Conservation (phyloP, 2,797 vertebrate genomes). For the Acanthornis magna region DNA sequence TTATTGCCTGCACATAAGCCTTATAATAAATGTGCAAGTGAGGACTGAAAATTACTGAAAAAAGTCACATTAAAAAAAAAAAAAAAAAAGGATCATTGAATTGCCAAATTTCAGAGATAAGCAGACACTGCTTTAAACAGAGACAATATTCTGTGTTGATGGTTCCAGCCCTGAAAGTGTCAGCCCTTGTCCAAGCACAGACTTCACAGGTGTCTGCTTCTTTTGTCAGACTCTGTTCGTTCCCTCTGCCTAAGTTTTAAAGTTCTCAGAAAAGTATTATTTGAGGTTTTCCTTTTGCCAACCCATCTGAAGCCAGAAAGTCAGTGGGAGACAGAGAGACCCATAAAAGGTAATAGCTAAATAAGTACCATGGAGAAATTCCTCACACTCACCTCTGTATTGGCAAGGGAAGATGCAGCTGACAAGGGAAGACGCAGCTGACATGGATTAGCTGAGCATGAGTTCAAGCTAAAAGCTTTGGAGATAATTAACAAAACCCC, state of each 20-base stretch:
- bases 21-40: background rate
- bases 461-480: constrained; percentile 8
- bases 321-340: constrained; percentile 21
- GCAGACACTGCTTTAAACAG: background rate
- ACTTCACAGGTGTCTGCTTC: constrained; percentile 1
- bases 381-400: constrained; percentile 55
- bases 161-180: background rate
- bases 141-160: background rate
- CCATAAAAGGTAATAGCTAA: constrained; percentile 62
- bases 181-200: background rate
- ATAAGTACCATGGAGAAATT: constrained; percentile 47
- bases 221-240: background rate
- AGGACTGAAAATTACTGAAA: background rate
- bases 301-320: background rate
- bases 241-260: background rate
- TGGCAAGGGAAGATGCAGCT: constrained; percentile 64
- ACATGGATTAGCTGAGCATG: constrained; percentile 49
- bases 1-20: background rate
- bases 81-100: background rate
- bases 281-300: constrained; percentile 9
- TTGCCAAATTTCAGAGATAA: background rate
- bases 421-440: constrained; percentile 67
- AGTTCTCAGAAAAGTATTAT: background rate
- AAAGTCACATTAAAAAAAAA: background rate
- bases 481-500: background rate